Conservation (phyloP, 2,888 invertebrate genomes). For the Vannuccia rotundouncinata region DNA sequence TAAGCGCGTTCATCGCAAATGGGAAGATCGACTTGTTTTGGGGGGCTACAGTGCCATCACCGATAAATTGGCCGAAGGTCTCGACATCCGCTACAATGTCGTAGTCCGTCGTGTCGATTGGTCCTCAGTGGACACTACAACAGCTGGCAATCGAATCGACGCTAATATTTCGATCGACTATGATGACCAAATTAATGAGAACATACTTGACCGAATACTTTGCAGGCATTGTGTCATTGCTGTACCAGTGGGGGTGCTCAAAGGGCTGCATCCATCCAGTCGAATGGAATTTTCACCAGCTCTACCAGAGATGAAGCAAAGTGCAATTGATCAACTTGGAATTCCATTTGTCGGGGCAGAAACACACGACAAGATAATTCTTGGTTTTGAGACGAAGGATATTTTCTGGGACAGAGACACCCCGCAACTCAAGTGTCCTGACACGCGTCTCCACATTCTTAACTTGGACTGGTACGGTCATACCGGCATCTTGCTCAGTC, state of each 20-base stretch:
- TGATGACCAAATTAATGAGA: background rate
- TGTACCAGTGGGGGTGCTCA: slow-evolving; percentile 40
- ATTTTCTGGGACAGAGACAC: slow-evolving; percentile 37
- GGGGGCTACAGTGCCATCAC: slow-evolving; percentile 35
- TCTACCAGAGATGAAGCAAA: slow-evolving; percentile 28
- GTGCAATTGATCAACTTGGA: slow-evolving; percentile 35
- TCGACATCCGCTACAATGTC: slow-evolving; percentile 6
- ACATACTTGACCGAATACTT: background rate
- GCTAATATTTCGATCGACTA: background rate
- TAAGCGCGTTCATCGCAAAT: slow-evolving; percentile 21
- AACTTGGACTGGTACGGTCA: slow-evolving; percentile 38
- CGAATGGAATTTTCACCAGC: slow-evolving; percentile 35
- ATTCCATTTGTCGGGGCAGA: slow-evolving; percentile 37
- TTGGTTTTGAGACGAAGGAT: background rate
- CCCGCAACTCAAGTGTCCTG: slow-evolving; percentile 39
- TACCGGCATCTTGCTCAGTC: slow-evolving; percentile 36
- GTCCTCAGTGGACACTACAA: background rate
- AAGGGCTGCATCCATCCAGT: slow-evolving; percentile 35
- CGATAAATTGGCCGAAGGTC: slow-evolving; percentile 33
- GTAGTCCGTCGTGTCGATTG: slow-evolving; percentile 4
- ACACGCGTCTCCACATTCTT: slow-evolving; percentile 39
- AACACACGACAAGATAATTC: slow-evolving; percentile 38
- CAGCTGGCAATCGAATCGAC: background rate
- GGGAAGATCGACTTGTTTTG: slow-evolving; percentile 37
- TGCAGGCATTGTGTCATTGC: slow-evolving; percentile 36